A percentile compares a stretch with the other conserved stretches of the same genome.
Conservation (phyloP, 2,113 vertebrate genomes). For the Tragelaphus buxtoni region DNA sequence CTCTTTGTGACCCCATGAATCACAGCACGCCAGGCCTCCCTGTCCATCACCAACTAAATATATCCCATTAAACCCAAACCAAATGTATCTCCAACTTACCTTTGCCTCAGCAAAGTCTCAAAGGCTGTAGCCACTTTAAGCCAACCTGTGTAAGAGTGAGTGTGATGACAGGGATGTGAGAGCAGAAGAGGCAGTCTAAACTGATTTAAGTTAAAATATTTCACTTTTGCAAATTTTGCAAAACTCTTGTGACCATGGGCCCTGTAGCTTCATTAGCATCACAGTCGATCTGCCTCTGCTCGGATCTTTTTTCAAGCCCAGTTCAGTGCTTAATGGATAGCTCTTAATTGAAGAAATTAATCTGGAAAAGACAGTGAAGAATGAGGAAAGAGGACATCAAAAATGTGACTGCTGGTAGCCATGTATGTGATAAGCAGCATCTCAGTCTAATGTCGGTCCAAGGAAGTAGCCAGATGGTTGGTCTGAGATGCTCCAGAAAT, state of each 20-base stretch:
- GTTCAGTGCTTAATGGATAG: neutral
- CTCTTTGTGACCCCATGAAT: too few relatives aligned
- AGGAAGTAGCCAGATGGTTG: neutral
- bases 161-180: neutral
- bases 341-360: neutral
- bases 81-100: neutral
- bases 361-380: neutral
- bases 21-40: too few relatives aligned
- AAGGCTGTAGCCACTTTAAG: neutral
- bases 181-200: neutral
- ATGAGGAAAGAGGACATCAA: neutral
- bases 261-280: neutral
- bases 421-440: neutral
- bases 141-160: neutral
- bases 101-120: neutral
- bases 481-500: neutral
- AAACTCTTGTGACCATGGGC: neutral
- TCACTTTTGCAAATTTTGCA: neutral
- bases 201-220: neutral
- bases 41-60: neutral
- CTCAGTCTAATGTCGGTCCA: rapidly evolving
- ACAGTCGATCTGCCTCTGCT: neutral
- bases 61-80: neutral
- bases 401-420: neutral
- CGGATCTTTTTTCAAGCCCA: neutral